Conservation (phyloP, 1,140 invertebrate genomes). For the Drosophila sturtevanti region DNA sequence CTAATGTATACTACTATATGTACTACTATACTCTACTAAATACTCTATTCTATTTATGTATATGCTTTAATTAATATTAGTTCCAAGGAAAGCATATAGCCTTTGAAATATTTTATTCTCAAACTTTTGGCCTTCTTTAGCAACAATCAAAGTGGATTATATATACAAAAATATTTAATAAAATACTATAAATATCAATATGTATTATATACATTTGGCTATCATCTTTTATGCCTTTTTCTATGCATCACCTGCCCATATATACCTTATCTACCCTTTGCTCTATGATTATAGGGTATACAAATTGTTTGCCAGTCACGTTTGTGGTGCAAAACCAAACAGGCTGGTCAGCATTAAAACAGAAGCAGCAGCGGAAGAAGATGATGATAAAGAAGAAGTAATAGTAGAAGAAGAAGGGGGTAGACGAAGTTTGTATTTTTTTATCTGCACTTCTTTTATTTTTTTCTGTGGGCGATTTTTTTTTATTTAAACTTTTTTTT, state of each 20-base stretch:
- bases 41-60: too few relatives aligned
- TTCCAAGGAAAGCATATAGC: too few relatives aligned
- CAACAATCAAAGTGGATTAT: too few relatives aligned
- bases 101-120: too few relatives aligned
- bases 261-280: not conserved
- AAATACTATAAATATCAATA: too few relatives aligned
- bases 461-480: constrained; percentile 23
- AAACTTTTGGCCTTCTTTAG: too few relatives aligned
- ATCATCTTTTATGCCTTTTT: not conserved
- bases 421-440: constrained; percentile 23
- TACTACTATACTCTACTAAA: too few relatives aligned
- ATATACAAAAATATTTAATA: too few relatives aligned
- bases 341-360: constrained; percentile 10
- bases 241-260: not conserved
- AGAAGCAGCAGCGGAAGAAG: not conserved
- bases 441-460: constrained; percentile 62
- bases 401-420: not conserved
- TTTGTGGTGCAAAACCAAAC: constrained; percentile 59
- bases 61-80: too few relatives aligned
- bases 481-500: constrained; percentile 61
- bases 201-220: too few relatives aligned
- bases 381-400: not conserved
- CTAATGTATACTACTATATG: too few relatives aligned
- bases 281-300: not conserved
- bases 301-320: constrained; percentile 75